Base-by-base conservation (phyloP, 2,113 vertebrate genomes). In the Nipponia nippon region DNA sequence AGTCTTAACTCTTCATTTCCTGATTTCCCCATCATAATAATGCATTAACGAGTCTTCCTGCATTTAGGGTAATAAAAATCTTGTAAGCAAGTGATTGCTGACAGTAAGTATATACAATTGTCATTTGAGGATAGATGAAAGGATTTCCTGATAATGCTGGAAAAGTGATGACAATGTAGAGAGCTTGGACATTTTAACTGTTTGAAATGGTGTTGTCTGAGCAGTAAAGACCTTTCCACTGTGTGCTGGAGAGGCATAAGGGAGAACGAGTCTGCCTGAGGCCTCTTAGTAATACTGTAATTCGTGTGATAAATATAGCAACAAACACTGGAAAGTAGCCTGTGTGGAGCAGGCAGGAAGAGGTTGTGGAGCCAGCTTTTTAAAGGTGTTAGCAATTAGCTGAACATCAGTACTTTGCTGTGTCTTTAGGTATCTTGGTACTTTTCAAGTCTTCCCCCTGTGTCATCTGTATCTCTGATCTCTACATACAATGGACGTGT, bases 271-370 rank as follows among this genome's bases (percentile, higher is more conserved):
- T 42, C 85, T 94, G 90, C 95, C 96, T 53, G 85, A 80, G 90
- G 84, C 91, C 66, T 91, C 72, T 82, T 77, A 61, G 65, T 85
- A 84, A 65, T 76, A 72, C 69, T 85, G 70, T 65, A 83, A 90
- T 96, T 95, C 26, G 10, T 66, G 81, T 61, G 87, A 91, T 87
- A 96, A 96, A 95, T 95, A 91, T 42, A 97, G 91, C 83, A 91
- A 47, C 94, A 95, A 91, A 76, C 95, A 81, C 84, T 80, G 93
- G 62, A 47, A 93, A 93, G 50, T 47, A 88, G 49, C 78, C 59
- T 66, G 81, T 59, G 59, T 62, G 71, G 53, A 95, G 71, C 73
- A 80, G 70, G 58, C 78, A 86, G 89, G 70, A 77, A 70, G 93
- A 73, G 75, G 66, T 65, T 32, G 56, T 77, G 89, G 44, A 85